These are phyloP conservation scores for Melanargia galathea DNA, from an alignment of 2,888 invertebrate genomes.

Conservation along the genomic window DNA sequence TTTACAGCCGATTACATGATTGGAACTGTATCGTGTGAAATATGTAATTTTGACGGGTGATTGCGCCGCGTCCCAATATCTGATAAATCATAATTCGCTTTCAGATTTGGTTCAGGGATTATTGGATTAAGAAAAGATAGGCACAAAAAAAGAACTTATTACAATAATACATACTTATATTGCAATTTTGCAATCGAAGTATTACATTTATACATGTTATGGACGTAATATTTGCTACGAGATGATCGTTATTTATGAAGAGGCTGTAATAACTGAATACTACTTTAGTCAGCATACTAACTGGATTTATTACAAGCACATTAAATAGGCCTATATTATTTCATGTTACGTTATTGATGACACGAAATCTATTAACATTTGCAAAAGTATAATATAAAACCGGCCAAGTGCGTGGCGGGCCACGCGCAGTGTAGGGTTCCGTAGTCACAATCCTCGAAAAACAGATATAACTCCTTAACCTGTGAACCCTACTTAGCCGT, in stretches of 20 bases:
- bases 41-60: conserved; percentile 8
- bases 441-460: no score
- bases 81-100: conserved; percentile 12
- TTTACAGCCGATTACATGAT: conserved; percentile 31
- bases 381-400: conserved; percentile 10
- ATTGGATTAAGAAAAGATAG: conserved; percentile 10
- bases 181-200: background rate
- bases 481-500: no score
- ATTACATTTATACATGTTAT: background rate
- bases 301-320: conserved; percentile 13
- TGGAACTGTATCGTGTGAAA: conserved; percentile 6
- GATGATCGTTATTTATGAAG: conserved; percentile 12
- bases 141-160: background rate
- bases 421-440: no score
- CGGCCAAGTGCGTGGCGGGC: no score
- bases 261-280: conserved; percentile 10
- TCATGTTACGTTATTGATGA: conserved; percentile 17
- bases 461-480: no score
- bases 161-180: background rate
- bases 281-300: conserved; percentile 17
- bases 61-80: background rate
- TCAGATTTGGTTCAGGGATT: conserved; percentile 10
- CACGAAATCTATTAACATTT: conserved; percentile 12
- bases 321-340: background rate
- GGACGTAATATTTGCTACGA: background rate